phyloP scores from a whole-genome alignment of 1,140 invertebrate genomes.

The Euwallacea similis region DNA sequence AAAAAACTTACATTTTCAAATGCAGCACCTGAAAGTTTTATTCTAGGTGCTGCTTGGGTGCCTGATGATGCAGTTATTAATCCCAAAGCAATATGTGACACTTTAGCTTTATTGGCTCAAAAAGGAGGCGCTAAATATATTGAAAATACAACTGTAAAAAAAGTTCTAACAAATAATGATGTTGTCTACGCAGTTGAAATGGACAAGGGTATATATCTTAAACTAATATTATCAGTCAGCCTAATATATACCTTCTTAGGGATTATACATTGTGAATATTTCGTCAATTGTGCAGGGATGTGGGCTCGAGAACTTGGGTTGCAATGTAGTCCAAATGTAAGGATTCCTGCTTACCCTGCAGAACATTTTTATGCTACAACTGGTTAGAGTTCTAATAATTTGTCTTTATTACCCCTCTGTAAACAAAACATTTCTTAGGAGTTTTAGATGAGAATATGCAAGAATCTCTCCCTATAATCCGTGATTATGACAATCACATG shows the following conservation, averaged over 20 bases:
- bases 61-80: slow-evolving; percentile 74
- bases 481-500: slow-evolving; percentile 71
- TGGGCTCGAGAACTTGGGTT: slow-evolving; percentile 71
- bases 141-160: slow-evolving; percentile 63
- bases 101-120: slow-evolving; percentile 62
- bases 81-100: slow-evolving; percentile 63
- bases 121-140: slow-evolving; percentile 64
- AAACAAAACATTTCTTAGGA: slow-evolving; percentile 11
- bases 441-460: slow-evolving; percentile 38
- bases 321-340: slow-evolving; percentile 63
- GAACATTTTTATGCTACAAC: slow-evolving; percentile 72
- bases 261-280: slow-evolving; percentile 68
- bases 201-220: slow-evolving; percentile 50
- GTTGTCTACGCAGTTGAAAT: slow-evolving; percentile 65
- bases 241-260: slow-evolving; percentile 43
- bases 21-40: too few relatives aligned
- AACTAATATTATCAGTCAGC: neutral
- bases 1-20: too few relatives aligned
- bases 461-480: slow-evolving; percentile 58
- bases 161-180: slow-evolving; percentile 63
- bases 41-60: slow-evolving; percentile 66
- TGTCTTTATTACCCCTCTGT: neutral
- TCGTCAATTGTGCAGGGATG: slow-evolving; percentile 76
- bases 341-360: slow-evolving; percentile 71
- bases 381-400: slow-evolving; percentile 45